Conservation (phyloP, 2,113 vertebrate species). For the Notiomystis cincta region DNA sequence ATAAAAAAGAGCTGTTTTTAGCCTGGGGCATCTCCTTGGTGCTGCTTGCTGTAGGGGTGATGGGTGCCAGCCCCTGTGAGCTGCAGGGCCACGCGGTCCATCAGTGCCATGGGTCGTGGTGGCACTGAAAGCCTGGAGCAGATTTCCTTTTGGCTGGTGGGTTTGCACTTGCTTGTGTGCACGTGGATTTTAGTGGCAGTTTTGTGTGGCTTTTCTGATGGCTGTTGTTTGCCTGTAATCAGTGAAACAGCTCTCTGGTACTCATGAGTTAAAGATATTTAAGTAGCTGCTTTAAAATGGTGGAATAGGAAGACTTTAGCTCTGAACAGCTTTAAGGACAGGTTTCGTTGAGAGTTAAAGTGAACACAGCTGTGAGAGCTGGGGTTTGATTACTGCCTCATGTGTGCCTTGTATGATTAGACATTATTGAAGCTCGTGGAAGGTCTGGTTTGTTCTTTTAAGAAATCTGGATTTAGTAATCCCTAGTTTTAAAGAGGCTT, state of each 20-base stretch:
- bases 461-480: neutral
- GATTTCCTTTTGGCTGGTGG: neutral
- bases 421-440: neutral
- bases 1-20: neutral
- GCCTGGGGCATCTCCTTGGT: neutral
- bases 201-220: neutral
- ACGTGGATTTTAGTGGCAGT: neutral
- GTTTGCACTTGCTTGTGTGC: neutral
- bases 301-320: neutral
- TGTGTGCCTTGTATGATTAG: neutral
- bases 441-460: neutral
- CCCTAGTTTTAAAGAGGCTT: neutral
- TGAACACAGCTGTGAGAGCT: neutral
- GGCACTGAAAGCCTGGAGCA: neutral
- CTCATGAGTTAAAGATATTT: neutral
- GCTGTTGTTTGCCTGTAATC: neutral
- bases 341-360: neutral
- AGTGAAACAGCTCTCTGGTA: neutral
- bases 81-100: neutral
- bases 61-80: neutral
- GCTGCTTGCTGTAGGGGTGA: neutral
- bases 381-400: neutral
- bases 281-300: neutral
- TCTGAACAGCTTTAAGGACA: neutral
- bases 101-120: fast-evolving